Evolutionary conservation across 2,888 invertebrate genomes (phyloP).

Genomic region (Zaprionus bogoriensis): DNA sequence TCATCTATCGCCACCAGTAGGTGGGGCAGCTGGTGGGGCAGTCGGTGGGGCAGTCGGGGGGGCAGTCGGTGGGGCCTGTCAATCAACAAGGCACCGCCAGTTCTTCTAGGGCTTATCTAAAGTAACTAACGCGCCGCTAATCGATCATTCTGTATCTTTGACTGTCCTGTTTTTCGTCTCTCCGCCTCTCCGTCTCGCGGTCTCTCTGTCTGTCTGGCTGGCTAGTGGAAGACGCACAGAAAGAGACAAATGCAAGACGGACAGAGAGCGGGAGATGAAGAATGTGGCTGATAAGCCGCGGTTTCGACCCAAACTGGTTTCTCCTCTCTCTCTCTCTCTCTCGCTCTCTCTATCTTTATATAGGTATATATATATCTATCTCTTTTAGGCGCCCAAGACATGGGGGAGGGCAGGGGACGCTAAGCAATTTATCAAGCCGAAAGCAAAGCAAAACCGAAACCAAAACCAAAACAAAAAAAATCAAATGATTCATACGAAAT

Average conservation of each 20-base stretch:
- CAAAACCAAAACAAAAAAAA: conserved; percentile 5
- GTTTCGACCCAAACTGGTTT: conserved; percentile 44
- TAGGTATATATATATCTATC: too few species aligned
- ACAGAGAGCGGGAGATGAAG: conserved; percentile 14
- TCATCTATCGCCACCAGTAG: conserved; percentile 11
- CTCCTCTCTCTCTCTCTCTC: not conserved
- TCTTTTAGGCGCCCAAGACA: too few species aligned
- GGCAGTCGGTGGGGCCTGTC: conserved; percentile 40
- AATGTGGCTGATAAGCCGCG: conserved; percentile 43
- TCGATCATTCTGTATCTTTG: conserved; percentile 52
- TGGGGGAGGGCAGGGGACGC: conserved; percentile 5
- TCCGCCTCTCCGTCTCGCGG: too few species aligned
- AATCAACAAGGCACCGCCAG: conserved; percentile 60
- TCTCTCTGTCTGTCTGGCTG: conserved; percentile 3
- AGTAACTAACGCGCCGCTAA: conserved; percentile 57
- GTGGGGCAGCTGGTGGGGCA: not conserved
- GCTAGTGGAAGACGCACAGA: not conserved
- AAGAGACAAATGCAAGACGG: not conserved
- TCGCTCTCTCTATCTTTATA: too few species aligned
- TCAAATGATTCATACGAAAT: conserved; percentile 59
- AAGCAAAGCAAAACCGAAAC: conserved; percentile 9
- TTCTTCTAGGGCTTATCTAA: conserved; percentile 62
- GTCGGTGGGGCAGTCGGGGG: not conserved
- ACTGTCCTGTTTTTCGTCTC: conserved; percentile 12
- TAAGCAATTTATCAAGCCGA: conserved; percentile 50